Conservation (phyloP, 2,113 vertebrate genomes). For the Passer domesticus region DNA sequence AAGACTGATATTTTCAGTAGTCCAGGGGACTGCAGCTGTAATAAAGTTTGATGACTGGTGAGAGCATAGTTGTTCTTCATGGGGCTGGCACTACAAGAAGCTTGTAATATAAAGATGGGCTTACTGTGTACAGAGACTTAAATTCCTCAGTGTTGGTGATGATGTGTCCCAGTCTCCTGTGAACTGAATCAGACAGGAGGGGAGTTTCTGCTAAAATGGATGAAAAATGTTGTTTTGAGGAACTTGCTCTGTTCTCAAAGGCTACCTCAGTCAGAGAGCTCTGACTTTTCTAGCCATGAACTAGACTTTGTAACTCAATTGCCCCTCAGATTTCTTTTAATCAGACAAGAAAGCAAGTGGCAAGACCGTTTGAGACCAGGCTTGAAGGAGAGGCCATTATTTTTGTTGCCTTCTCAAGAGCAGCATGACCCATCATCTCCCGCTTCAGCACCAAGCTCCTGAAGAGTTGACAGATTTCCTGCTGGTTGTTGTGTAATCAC, state of each 20-base stretch:
- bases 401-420: not conserved
- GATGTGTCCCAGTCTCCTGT: not conserved
- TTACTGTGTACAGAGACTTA: not conserved
- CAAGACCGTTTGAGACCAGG: not conserved
- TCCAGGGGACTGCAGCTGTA: not conserved
- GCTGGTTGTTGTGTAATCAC: not conserved
- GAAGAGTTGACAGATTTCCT: not conserved
- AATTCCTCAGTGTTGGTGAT: not conserved
- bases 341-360: not conserved
- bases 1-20: not conserved
- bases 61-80: not conserved
- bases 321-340: not conserved
- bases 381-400: not conserved
- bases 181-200: not conserved
- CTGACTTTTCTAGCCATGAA: not conserved
- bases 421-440: not conserved
- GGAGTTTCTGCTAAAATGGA: not conserved
- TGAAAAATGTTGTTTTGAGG: not conserved
- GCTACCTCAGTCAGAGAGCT: not conserved
- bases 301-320: not conserved
- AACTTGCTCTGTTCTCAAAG: not conserved
- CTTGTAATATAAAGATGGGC: not conserved
- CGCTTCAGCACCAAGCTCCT: not conserved
- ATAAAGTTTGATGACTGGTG: not conserved
- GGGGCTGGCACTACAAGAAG: not conserved